Base-by-base conservation (phyloP, 2,888 invertebrate genomes). In the Parelbella ahira region DNA sequence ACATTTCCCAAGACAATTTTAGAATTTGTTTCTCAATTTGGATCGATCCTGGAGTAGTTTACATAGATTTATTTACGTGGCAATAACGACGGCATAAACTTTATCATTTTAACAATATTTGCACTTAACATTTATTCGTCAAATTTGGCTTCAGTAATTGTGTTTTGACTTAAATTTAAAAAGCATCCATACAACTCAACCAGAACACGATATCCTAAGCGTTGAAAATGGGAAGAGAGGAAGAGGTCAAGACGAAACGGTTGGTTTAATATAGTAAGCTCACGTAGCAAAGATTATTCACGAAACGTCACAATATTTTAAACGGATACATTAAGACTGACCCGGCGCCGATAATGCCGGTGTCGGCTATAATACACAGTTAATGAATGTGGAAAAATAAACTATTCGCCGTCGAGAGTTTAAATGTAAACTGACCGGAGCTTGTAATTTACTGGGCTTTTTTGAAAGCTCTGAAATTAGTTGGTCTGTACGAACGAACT, bases 261-360 rank as follows among this genome's bases (percentile, higher is more conserved):
- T 37, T 45, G 43, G 44, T 39, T 54, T 54, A 58, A 60, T 51
- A 55, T 53, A 53, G 56, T 56, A 60, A 54, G 54, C 62, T 54
- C 78, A 74, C 72, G 74, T 71, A 66, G 58, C 47, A 56, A 60
- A 68, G 64, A 81, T 82, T 73, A 81, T 73, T 79, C 76, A 79
- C 54, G 52, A 57, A 56, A 65, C 68, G 76, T 80, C 80, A 76
- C 75, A 78, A 82, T 83, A 81, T 78, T 80, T 82, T 76, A 82
- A 77, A 72, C 68, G 63, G 56, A 63, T 69, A 65, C 71, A 75
- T 78, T 76, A 34, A 73, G 73, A 71, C 56, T 73, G 74, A 77
- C 73, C 71, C 60, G 62, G 59, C 8, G 59, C 69, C 68, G 73
- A 69, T 73, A 67, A 68, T 74, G 70, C 68, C 68, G 64, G 71